A percentile compares a stretch with the other conserved stretches of the same genome.
These are phyloP conservation scores for Brachionus manjavacas DNA, from an alignment of 1,140 invertebrate genomes.

Conservation along the genomic window DNA sequence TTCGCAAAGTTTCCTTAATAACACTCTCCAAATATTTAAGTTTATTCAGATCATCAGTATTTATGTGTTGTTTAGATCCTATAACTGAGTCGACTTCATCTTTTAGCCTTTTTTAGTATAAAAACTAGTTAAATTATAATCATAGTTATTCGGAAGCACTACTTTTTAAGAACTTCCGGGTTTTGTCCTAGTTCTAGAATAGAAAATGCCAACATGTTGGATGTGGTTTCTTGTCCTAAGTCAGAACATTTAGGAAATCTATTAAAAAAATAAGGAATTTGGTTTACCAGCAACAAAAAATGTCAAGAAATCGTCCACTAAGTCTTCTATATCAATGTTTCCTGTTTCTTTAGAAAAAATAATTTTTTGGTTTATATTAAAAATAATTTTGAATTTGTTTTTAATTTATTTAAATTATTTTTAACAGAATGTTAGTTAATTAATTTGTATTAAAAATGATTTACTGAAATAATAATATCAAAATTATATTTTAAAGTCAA, in stretches of 20 bases:
- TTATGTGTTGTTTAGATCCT: background rate
- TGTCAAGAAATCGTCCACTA: conserved; percentile 28
- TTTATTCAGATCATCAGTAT: background rate
- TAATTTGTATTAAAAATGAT: too few species aligned
- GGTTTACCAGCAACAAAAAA: conserved; percentile 36
- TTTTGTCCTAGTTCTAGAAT: background rate
- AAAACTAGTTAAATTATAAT: background rate
- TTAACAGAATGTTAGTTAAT: too few species aligned
- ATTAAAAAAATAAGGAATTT: background rate
- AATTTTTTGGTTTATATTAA: too few species aligned
- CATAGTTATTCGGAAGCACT: background rate
- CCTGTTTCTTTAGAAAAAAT: background rate
- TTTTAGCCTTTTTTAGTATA: background rate
- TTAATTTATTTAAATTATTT: too few species aligned
- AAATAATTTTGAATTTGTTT: too few species aligned
- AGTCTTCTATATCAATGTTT: conserved; percentile 19
- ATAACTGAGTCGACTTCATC: background rate
- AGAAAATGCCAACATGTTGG: conserved; percentile 23
- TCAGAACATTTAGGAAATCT: background rate
- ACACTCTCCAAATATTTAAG: background rate
- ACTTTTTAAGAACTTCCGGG: background rate
- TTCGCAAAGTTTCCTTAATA: background rate
- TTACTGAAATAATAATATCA: too few species aligned
- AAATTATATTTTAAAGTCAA: too few species aligned
- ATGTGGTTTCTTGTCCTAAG: conserved; percentile 19